Percentiles rank a stretch among this genome's conserved stretches.
phyloP scores from a whole-genome alignment of 2,113 vertebrate species.

The Oncorhynchus kisutch region DNA sequence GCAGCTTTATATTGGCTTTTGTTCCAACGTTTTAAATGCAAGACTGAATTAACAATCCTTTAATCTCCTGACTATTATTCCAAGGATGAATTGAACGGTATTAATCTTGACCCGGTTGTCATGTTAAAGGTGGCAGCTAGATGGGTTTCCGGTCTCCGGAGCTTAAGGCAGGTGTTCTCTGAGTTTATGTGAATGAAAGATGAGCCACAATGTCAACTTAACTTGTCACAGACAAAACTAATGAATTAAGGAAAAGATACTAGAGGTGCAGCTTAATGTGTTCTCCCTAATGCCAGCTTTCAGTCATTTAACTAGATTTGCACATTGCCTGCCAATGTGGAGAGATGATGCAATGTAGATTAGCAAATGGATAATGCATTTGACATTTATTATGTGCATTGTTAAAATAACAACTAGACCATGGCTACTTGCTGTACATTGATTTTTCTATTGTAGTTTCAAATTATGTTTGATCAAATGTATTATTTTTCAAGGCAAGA shows the following conservation, averaged over 20 bases:
- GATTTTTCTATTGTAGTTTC: background rate
- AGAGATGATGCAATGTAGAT: constrained; percentile 27
- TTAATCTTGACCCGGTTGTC: constrained; percentile 60
- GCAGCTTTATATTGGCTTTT: constrained; percentile 40
- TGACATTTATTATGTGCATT: background rate
- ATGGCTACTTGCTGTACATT: background rate
- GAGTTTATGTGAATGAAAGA: constrained; percentile 67
- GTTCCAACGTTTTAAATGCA: constrained; percentile 34
- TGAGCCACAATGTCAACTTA: constrained; percentile 70
- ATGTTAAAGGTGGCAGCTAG: constrained; percentile 44
- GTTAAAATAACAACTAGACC: background rate
- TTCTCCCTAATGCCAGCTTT: constrained; percentile 57
- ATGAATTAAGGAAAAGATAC: constrained; percentile 71
- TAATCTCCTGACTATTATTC: constrained; percentile 37
- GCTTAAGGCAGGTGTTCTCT: constrained; percentile 61
- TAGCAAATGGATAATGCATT: constrained; percentile 35
- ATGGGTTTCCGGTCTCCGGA: constrained; percentile 50
- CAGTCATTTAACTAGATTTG: constrained; percentile 51
- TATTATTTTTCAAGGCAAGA: background rate
- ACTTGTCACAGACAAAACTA: constrained; percentile 70
- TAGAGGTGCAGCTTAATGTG: constrained; percentile 65
- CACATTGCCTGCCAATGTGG: constrained; percentile 47
- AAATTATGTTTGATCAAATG: background rate
- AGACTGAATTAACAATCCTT: constrained; percentile 33
- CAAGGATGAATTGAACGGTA: constrained; percentile 61